A percentile compares a stretch with the other conserved stretches of the same genome.
phyloP scores from a whole-genome alignment of 2,113 vertebrate species.

The Columba janthina region DNA sequence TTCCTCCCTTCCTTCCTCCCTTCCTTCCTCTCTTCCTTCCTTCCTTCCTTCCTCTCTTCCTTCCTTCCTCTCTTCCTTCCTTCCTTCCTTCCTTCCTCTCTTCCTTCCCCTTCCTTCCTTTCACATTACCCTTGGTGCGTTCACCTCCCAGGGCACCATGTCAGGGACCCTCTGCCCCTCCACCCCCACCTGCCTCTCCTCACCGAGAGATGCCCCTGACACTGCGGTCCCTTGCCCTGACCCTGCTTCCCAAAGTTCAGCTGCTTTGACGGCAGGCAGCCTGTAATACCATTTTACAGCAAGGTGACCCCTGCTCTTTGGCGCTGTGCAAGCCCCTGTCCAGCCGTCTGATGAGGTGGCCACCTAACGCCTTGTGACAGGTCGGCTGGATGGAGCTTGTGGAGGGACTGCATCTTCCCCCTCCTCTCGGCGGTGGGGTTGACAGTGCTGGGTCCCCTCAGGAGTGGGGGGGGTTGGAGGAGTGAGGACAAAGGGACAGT shows the following conservation, averaged over 20 bases:
- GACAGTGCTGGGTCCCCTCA: accelerated
- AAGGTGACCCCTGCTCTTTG: constrained; percentile 43
- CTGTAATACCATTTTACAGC: not conserved
- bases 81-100: too few relatives aligned
- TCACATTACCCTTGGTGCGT: accelerated
- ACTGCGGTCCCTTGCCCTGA: accelerated
- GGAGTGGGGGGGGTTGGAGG: accelerated
- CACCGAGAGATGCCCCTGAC: not conserved
- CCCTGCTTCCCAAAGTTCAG: not conserved
- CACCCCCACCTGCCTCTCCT: not conserved
- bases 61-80: too few relatives aligned
- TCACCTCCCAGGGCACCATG: accelerated
- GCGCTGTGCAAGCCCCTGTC: not conserved
- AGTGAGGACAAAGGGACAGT: not conserved
- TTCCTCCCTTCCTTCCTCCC: too few relatives aligned
- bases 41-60: too few relatives aligned
- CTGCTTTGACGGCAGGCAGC: not conserved
- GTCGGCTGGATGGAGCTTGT: not conserved
- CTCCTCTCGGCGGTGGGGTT: not conserved
- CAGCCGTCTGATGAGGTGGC: accelerated
- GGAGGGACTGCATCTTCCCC: not conserved
- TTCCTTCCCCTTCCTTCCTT: too few relatives aligned
- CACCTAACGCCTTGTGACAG: not conserved
- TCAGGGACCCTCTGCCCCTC: not conserved
- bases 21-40: too few relatives aligned